Base-by-base conservation (phyloP, 1,140 invertebrate genomes). In the Bombus cullumanus region DNA sequence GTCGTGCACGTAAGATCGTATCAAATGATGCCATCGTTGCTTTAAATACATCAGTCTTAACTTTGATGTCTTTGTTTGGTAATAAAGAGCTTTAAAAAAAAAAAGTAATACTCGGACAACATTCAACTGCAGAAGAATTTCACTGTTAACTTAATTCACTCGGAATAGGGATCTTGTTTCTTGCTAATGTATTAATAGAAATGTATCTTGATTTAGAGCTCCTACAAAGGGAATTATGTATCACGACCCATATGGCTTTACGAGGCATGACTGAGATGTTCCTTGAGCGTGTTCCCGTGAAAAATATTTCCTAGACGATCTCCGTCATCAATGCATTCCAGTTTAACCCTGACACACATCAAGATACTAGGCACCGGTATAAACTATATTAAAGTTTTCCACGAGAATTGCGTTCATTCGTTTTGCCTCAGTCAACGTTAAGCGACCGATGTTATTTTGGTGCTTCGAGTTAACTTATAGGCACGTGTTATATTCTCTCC, bases 341-440 rank as follows among this genome's bases (percentile, higher is more conserved):
- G 31, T 66, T 66, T 66, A 66, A 68, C 39, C 87, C 75, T 89
- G 88, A 89, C 87, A 89, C 76, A 89, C 74, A 83, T 89, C 41
- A 66, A 79, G 71, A 86, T 37, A 66, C 68, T 47, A 41, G 12
- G 18, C 57, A 64, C 28, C 22, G 37, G 18, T 78, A 82, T 69
- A 82, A 89, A 88, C 69, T 68, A 72, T 83, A 89, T 83, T 64
- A 83, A 86, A 83, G 75, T 89, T 87, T 86, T 89, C 81, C 43
- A 79, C 62, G 28, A 39, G 39, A 81, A 41, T 81, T 22, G 57
- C 53, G 72, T 75, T 72, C 57, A 57, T 89, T 68, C 73, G 71
- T 86, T 81, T 87, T 85, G 62, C 43, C 4, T n/a, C n/a, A 12
- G 62, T 82, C 28, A 73, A 28, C 77, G 85, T 37, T 74, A 87